Percentiles rank a stretch among this genome's conserved stretches.
phyloP scores from a whole-genome alignment of 2,797 vertebrate genomes.

The Allobates femoralis region DNA sequence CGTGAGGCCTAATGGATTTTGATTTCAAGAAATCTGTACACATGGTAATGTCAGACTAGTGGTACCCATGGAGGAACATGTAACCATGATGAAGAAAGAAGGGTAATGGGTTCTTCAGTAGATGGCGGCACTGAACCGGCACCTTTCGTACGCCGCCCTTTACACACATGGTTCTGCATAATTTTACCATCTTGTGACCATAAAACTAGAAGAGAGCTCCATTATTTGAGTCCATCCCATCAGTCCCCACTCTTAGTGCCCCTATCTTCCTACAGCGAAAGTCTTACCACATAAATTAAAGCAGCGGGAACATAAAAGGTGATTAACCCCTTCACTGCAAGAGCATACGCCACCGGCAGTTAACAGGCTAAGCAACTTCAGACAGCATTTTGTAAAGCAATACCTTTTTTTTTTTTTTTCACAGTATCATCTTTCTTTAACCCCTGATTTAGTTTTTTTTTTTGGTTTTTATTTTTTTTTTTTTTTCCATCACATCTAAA shows the following conservation, averaged over 20 bases:
- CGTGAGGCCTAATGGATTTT: not conserved
- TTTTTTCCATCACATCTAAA: constrained; percentile 67
- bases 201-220: not conserved
- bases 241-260: not conserved
- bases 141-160: not conserved
- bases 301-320: constrained; percentile 4
- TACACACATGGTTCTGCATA: not conserved
- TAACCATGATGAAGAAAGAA: not conserved
- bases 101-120: not conserved
- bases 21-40: not conserved
- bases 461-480: not conserved
- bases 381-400: constrained; percentile 35
- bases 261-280: not conserved
- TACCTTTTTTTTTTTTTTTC: constrained; percentile 54
- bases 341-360: constrained; percentile 37
- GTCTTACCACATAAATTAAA: constrained; percentile 22
- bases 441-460: constrained; percentile 55
- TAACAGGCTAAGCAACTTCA: constrained; percentile 42
- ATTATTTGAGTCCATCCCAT: not conserved
- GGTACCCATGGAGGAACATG: not conserved
- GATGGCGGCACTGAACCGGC: not conserved
- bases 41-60: not conserved
- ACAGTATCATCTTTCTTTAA: constrained; percentile 58
- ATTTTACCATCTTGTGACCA: not conserved
- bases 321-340: constrained; percentile 40